These are phyloP conservation scores for Metopia argyrocephala DNA, from an alignment of 2,888 invertebrate species.

Conservation along the genomic window DNA sequence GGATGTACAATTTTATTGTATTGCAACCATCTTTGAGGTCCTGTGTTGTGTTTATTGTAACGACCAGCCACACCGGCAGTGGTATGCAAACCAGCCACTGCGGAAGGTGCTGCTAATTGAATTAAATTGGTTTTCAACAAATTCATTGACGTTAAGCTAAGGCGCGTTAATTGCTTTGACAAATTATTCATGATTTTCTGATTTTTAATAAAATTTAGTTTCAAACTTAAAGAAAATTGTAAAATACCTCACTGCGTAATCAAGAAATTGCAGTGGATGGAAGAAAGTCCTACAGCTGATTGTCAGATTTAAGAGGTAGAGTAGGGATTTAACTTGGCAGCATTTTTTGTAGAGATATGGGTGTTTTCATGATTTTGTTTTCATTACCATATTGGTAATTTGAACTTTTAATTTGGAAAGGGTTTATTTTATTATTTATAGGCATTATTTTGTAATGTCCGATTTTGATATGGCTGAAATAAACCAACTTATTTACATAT, in stretches of 20 bases:
- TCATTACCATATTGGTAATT: too few relatives aligned
- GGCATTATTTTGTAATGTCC: too few relatives aligned
- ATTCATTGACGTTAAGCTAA: constrained; percentile 26
- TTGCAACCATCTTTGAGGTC: constrained; percentile 81
- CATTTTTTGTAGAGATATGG: constrained; percentile 5
- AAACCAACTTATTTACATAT: too few relatives aligned
- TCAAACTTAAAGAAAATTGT: constrained; percentile 18
- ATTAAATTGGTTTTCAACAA: constrained; percentile 36
- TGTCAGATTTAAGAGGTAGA: not conserved
- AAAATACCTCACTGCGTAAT: constrained; percentile 47
- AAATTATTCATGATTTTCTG: constrained; percentile 61
- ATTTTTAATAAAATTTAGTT: constrained; percentile 20
- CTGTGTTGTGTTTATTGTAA: constrained; percentile 74
- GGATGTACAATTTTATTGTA: constrained; percentile 89
- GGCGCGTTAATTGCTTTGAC: constrained; percentile 44
- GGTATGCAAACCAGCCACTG: constrained; percentile 70
- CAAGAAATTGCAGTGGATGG: constrained; percentile 17
- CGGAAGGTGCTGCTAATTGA: constrained; percentile 4
- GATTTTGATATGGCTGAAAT: too few relatives aligned
- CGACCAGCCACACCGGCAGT: constrained; percentile 66
- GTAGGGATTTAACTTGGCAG: constrained; percentile 1
- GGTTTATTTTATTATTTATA: too few relatives aligned
- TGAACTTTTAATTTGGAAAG: too few relatives aligned
- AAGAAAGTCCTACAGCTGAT: constrained; percentile 19
- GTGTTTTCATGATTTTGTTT: not conserved